A percentile compares a stretch with the other conserved stretches of the same genome.
These are phyloP conservation scores for Scyliorhinus canicula DNA, from an alignment of 2,797 vertebrate species.

Conservation along the genomic window DNA sequence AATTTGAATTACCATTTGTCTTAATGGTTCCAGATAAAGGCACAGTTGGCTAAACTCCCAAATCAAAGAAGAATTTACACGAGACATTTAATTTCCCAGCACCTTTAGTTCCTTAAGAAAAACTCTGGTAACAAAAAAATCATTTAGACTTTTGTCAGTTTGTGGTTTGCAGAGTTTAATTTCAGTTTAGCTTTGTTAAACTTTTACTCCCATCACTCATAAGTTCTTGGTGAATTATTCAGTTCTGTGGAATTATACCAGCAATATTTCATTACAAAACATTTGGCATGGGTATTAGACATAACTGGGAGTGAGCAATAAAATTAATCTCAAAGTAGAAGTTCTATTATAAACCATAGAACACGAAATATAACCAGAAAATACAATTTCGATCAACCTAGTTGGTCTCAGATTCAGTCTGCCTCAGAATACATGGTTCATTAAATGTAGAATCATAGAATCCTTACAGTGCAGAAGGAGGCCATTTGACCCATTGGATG, in stretches of 20 bases:
- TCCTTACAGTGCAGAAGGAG: too few relatives aligned
- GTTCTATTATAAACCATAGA: not conserved
- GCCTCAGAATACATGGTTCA: not conserved
- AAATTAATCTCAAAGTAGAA: not conserved
- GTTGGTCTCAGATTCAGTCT: not conserved
- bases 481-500: too few relatives aligned
- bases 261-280: not conserved
- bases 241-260: not conserved
- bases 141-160: not conserved
- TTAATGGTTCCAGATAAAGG: not conserved
- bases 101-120: not conserved
- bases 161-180: not conserved
- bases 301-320: not conserved
- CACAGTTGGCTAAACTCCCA: not conserved
- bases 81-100: not conserved
- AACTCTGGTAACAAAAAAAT: not conserved
- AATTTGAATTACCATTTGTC: not conserved
- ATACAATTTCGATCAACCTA: not conserved
- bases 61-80: not conserved
- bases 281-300: not conserved
- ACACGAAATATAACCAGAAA: not conserved
- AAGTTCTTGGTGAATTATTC: not conserved
- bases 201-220: not conserved
- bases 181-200: not conserved
- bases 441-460: too few relatives aligned